A percentile compares a stretch with the other conserved stretches of the same genome.
phyloP scores from a whole-genome alignment of 2,888 invertebrate species.

The Drosophila tripunctata region DNA sequence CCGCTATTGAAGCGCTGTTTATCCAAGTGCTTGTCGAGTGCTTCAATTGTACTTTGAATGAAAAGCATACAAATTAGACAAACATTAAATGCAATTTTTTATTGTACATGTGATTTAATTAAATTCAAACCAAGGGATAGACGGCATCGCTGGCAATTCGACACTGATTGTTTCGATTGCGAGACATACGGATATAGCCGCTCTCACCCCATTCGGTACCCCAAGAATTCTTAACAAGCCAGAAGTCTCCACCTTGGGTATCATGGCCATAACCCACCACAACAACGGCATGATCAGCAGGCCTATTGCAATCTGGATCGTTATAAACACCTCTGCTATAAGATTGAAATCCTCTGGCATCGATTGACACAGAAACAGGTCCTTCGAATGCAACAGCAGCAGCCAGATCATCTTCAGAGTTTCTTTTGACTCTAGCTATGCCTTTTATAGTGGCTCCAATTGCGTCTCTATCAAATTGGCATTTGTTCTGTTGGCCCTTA shows the following conservation, averaged over 20 bases:
- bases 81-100: not conserved
- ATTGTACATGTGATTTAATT: not conserved
- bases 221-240: constrained; percentile 91
- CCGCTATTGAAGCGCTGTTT: not conserved
- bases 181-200: constrained; percentile 94
- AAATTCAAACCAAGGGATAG: constrained; percentile 90
- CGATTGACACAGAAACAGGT: constrained; percentile 93
- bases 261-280: constrained; percentile 82
- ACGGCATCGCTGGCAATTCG: constrained; percentile 92
- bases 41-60: constrained; percentile 1
- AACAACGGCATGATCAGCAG: constrained; percentile 88
- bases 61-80: not conserved
- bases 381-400: constrained; percentile 92
- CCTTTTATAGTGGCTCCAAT: constrained; percentile 92
- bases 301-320: constrained; percentile 89
- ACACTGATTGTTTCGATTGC: constrained; percentile 93
- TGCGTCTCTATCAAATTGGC: constrained; percentile 87
- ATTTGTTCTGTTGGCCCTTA: too few species aligned
- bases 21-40: constrained; percentile 15
- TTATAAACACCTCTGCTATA: constrained; percentile 91
- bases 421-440: constrained; percentile 89
- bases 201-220: constrained; percentile 89
- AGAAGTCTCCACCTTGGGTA: constrained; percentile 85
- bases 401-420: constrained; percentile 89
- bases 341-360: constrained; percentile 93